Base-by-base conservation (phyloP, 1,140 invertebrate species). In the Drosophila paulistorum region DNA sequence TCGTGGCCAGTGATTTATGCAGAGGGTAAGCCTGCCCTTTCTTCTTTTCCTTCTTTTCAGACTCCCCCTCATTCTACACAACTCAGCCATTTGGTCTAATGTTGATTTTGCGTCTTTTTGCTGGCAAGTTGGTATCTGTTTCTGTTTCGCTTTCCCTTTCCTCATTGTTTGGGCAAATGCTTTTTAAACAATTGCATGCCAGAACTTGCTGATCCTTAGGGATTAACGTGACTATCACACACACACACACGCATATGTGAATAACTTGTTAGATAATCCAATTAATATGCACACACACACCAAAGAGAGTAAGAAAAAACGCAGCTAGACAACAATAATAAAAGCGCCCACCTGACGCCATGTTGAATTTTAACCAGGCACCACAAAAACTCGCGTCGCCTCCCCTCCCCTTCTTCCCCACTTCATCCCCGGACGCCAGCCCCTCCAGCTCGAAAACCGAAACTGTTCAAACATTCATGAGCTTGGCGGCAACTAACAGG, bases 151-250 rank as follows among this genome's bases (percentile, higher is more conserved):
- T 17, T 41, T 14, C 20, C 17, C 35, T 42, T 57, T 54, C 51
- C 68, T 58, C 65, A 68, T 66, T 81, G 82, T 85, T 85, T 86
- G 79, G 66, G 65, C 83, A 87, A 87, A 87, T 87, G 83, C 84
- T 87, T 89, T 87, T 89, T 84, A 87, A 87, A 81, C 80, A 87
- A 87, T 87, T 87, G 84, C 84, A 84, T 74, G 80, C 84, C 77
- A 72, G 59, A 42, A 79, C 72, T 68, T 39, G 57, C 69, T 63
- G 78, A 82, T 87, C 79, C 83, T 71, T 55, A 45, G 84, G 77
- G 83, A 89, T 87, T 87, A 89, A 74, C 77, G 80, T 87, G 83
- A 87, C 83, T 82, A 71, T n/a, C 64, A 67, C 45, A 20, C 45
- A 20, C 45, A 48, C 17, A 20, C 45, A 17, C 14, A 9, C 57